Conservation (phyloP, 2,113 vertebrate genomes). For the Motacilla alba region DNA sequence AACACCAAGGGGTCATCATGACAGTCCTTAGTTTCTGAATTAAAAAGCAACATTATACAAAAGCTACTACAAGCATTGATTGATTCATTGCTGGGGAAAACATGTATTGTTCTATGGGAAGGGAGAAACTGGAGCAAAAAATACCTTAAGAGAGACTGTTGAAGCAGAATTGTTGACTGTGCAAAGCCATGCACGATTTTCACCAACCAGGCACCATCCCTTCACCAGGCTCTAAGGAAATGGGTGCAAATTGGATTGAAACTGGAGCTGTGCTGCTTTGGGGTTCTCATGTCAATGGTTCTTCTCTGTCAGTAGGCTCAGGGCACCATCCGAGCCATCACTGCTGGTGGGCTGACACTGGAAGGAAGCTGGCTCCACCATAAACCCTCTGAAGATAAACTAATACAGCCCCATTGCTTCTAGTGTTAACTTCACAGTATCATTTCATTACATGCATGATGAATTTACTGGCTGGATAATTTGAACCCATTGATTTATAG, state of each 20-base stretch:
- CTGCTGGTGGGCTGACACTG: neutral
- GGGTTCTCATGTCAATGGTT: neutral
- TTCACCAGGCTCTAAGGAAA: neutral
- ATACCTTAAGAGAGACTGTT: neutral
- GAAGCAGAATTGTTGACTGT: neutral
- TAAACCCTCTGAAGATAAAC: neutral
- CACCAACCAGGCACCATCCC: rapidly evolving
- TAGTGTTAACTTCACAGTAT: neutral
- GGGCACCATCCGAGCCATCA: rapidly evolving
- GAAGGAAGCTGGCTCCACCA: neutral
- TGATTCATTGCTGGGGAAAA: neutral
- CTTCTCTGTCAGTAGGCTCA: neutral
- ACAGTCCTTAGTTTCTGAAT: neutral
- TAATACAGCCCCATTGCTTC: neutral
- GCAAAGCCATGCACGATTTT: rapidly evolving
- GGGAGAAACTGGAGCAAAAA: neutral
- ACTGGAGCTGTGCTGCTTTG: neutral
- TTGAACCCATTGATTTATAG: slow-evolving; percentile 18
- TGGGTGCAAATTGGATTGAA: neutral
- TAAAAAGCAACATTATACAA: neutral
- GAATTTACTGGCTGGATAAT: neutral
- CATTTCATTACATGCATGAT: neutral
- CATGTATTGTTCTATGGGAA: neutral
- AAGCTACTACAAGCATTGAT: neutral
- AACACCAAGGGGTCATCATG: neutral